A percentile compares a stretch with the other conserved stretches of the same genome.
Evolutionary conservation across 2,888 invertebrate species (phyloP).

Genomic region (Parthenolecanium corni): DNA sequence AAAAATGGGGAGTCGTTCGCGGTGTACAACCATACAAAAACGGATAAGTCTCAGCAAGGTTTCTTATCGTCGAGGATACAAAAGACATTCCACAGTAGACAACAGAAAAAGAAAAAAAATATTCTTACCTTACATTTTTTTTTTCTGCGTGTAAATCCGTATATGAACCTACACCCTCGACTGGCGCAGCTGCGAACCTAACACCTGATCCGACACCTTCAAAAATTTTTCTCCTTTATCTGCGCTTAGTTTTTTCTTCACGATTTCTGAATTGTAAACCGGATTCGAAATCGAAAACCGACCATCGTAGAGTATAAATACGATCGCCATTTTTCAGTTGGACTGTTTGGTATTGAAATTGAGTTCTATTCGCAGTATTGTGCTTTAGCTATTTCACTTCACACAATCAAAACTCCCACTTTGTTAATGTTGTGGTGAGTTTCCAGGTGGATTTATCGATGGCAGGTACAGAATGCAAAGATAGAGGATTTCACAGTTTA

Average conservation of each 20-base stretch:
- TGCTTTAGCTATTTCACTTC: no score
- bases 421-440: no score
- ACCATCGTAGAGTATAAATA: not conserved
- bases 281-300: not conserved
- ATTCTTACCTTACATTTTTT: not conserved
- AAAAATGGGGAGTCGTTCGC: not conserved
- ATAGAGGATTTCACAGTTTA: no score
- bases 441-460: no score
- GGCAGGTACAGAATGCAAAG: no score
- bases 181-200: constrained; percentile 10
- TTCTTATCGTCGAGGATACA: constrained; percentile 5
- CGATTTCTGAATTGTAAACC: not conserved
- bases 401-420: no score
- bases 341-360: no score
- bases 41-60: constrained; percentile 18
- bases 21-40: constrained; percentile 1
- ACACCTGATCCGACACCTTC: constrained; percentile 20
- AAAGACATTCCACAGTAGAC: constrained; percentile 11
- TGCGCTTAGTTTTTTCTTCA: not conserved
- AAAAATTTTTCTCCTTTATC: not conserved
- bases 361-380: no score
- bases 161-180: constrained; percentile 4
- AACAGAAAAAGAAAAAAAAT: not conserved
- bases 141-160: not conserved
- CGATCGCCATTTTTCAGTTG: no score